Evolutionary conservation across 2,888 invertebrate genomes (phyloP).

Genomic region (Colostygia pectinataria): DNA sequence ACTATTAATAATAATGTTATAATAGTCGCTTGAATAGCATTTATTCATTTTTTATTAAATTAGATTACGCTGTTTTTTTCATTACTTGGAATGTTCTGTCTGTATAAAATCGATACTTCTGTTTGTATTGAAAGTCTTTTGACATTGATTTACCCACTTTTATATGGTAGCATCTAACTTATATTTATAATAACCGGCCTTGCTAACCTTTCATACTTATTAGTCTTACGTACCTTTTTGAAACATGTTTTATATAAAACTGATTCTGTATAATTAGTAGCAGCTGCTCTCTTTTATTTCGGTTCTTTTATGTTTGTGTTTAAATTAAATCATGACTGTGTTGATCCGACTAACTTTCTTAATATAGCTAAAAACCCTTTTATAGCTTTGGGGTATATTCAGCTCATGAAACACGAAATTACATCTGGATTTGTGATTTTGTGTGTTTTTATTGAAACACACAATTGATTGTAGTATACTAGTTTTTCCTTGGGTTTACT

Average conservation of each 20-base stretch:
- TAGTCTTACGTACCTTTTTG: no score
- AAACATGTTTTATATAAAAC: slow-evolving; percentile 30
- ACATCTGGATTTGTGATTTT: slow-evolving; percentile 3
- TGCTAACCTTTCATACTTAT: slow-evolving; percentile 7
- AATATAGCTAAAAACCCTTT: slow-evolving; percentile 31
- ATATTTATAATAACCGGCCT: slow-evolving; percentile 1
- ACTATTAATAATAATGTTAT: neutral
- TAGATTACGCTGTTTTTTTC: no score
- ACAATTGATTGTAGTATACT: no score
- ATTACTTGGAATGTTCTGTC: no score
- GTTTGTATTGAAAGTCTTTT: no score
- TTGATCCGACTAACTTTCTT: slow-evolving; percentile 46
- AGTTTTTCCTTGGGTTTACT: no score
- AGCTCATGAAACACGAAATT: slow-evolving; percentile 5
- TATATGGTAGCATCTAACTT: no score
- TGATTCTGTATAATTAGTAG: slow-evolving; percentile 46
- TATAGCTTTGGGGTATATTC: slow-evolving; percentile 36
- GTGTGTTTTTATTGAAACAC: slow-evolving; percentile 1
- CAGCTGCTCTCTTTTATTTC: slow-evolving; percentile 51
- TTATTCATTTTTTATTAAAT: no score
- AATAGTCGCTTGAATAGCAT: no score
- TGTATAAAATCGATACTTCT: no score
- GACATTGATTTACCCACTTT: no score
- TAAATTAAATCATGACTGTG: slow-evolving; percentile 59
- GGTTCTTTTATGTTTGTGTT: slow-evolving; percentile 59